Percentiles rank a stretch among this genome's conserved stretches.
Conservation (phyloP, 2,113 vertebrate genomes). For the Microtus pennsylvanicus region DNA sequence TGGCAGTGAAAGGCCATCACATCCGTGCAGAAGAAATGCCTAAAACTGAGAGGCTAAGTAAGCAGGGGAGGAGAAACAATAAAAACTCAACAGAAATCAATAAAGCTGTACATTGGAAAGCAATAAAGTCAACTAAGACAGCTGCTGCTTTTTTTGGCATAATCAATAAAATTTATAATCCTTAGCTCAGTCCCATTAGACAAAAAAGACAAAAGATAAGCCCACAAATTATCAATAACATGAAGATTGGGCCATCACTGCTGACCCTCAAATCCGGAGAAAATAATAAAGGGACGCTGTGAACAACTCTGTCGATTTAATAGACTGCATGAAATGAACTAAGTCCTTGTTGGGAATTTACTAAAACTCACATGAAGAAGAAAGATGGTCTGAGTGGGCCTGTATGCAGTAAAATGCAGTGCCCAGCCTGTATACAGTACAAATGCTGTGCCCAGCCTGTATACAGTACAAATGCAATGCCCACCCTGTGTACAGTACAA, state of each 20-base stretch:
- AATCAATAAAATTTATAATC: not conserved
- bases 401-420: not conserved
- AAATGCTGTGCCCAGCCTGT: not conserved
- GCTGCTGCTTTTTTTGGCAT: not conserved
- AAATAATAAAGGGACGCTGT: not conserved
- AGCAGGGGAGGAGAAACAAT: not conserved
- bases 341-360: not conserved
- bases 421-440: too few relatives aligned
- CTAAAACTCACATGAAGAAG: not conserved
- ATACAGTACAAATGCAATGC: not conserved
- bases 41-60: not conserved
- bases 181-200: not conserved
- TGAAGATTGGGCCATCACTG: not conserved
- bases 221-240: not conserved
- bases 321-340: not conserved
- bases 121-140: constrained; percentile 21
- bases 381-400: not conserved
- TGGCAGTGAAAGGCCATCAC: not conserved
- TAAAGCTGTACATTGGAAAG: not conserved
- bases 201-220: not conserved
- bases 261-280: not conserved
- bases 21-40: not conserved
- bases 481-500: not conserved
- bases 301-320: not conserved
- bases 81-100: constrained; percentile 14